Percentiles rank a stretch among this genome's conserved stretches.
Evolutionary conservation across 2,113 vertebrate genomes (phyloP).

Genomic region (Larimichthys crocea): DNA sequence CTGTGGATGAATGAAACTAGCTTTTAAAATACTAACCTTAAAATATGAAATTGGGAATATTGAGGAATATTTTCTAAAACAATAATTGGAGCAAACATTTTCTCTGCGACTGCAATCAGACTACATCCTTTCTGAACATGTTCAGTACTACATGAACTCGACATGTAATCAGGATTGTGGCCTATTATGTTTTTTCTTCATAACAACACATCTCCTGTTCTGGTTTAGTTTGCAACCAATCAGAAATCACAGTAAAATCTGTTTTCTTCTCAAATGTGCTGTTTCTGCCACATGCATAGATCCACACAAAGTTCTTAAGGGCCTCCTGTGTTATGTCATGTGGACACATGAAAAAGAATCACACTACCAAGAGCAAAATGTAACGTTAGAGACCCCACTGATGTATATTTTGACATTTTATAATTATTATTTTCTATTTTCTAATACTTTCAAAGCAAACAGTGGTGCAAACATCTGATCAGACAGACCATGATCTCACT

Average conservation of each 20-base stretch:
- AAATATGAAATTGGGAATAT: not conserved
- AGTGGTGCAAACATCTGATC: constrained; percentile 29
- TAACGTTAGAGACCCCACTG: no score
- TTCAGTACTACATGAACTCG: not conserved
- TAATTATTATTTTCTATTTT: not conserved
- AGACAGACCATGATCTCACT: constrained; percentile 38
- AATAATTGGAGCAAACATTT: not conserved
- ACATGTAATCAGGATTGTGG: not conserved
- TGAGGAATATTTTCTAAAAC: not conserved
- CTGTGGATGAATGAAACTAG: not conserved
- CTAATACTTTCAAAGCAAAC: not conserved
- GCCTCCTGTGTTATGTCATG: constrained; percentile 4
- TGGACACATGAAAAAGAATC: not conserved
- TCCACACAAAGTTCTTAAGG: constrained; percentile 35
- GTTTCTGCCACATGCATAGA: not conserved
- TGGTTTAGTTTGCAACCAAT: not conserved
- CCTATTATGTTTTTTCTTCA: not conserved
- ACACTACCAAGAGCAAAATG: not conserved
- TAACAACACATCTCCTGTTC: not conserved
- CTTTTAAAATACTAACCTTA: not conserved
- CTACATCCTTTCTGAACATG: not conserved
- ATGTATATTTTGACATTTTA: not conserved
- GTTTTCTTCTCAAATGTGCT: not conserved
- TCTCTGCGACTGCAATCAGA: not conserved
- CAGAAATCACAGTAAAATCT: not conserved